Evolutionary conservation across 2,888 invertebrate species (phyloP).

Genomic region (Aquatica leii): DNA sequence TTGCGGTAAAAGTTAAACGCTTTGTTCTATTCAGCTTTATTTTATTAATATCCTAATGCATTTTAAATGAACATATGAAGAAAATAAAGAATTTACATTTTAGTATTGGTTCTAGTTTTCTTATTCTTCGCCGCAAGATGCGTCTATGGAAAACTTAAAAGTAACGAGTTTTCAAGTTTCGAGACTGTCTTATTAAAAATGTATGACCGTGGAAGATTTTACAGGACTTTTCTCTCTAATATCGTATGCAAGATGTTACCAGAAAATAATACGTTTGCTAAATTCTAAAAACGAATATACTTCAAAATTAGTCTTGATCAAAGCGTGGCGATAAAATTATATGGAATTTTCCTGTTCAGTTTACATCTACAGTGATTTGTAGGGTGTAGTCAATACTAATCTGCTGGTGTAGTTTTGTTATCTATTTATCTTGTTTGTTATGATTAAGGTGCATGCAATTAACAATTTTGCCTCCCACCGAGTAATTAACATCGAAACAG

Average conservation of each 20-base stretch:
- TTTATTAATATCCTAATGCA: no score
- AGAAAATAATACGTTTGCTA: constrained; percentile 21
- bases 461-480: constrained; percentile 10
- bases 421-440: constrained; percentile 46
- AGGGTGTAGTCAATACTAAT: constrained; percentile 45
- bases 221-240: constrained; percentile 18
- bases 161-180: constrained; percentile 41
- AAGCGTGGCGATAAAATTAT: neutral
- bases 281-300: constrained; percentile 1
- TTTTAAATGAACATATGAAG: neutral
- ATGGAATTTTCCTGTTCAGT: constrained; percentile 21
- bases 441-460: constrained; percentile 33
- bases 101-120: neutral
- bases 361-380: constrained; percentile 41
- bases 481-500: constrained; percentile 35
- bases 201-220: constrained; percentile 39
- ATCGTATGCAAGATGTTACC: constrained; percentile 23
- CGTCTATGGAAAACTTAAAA: constrained; percentile 26
- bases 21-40: no score
- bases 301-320: neutral
- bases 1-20: no score
- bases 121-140: constrained; percentile 19
- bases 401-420: constrained; percentile 43
- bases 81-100: constrained; percentile 1
- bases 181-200: constrained; percentile 47